Evolutionary conservation across 1,140 invertebrate species (phyloP), one percentile per base, ranked within the genome.

Genomic region (Octopus sinensis): DNA sequence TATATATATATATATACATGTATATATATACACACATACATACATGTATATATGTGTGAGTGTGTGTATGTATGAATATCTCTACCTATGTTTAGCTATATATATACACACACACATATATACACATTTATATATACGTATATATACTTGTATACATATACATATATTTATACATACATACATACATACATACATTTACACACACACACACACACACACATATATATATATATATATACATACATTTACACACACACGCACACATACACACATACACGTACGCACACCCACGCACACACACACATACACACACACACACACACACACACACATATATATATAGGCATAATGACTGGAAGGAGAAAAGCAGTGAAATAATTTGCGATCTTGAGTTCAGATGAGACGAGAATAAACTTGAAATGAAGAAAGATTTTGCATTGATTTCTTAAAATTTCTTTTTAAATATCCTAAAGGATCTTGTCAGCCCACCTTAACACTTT

Each of bases 101-200:
- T 62, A 62, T 62, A 62, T 62, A 62, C 17, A 17, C 17, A 62
- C 56, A 62, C 17, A 62, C 17, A 62, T 62, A 62, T 62, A 62
- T 62, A 62, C 17, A 62, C 56, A 62, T 62, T 7, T 17, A 62
- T 62, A 62, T 62, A 62, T 62, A 62, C 17, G 17, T 62, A 17
- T 62, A 62, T 17, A 62, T 62, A 62, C 17, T 9, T 62, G 17
- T 62, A 62, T 62, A 62, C 17, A 62, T 17, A 62, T 62, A 82
- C 12, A 81, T 83, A 10, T 82, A 79, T 10, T 80, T 81, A n/a
- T 81, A 76, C 43, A 82, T 83, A 30, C 83, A 71, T 17, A 83
- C 77, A 62, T 82, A 62, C 80, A 85, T 83, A 76, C 81, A 82
- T 53, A 83, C 79, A 17, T 56, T 78, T 54, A 79, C 81, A n/a